Conservation (phyloP, 2,888 invertebrate species). For the Incurvaria masculella region DNA sequence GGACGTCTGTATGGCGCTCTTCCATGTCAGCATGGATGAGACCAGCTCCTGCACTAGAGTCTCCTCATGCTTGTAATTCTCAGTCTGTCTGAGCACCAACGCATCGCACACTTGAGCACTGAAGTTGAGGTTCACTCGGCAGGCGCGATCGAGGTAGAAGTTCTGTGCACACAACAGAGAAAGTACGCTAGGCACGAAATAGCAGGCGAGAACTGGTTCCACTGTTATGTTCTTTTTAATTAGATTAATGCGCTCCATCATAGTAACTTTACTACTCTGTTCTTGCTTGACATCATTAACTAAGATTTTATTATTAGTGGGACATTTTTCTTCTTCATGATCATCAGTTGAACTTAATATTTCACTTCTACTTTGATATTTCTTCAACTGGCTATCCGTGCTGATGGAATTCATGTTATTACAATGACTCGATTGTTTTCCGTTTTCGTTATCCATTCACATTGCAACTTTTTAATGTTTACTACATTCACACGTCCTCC, state of each 20-base stretch:
- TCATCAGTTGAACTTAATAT: no score
- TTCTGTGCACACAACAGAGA: neutral
- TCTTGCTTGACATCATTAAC: no score
- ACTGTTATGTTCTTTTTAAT: constrained; percentile 26
- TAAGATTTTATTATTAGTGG: no score
- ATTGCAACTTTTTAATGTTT: no score
- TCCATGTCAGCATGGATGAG: constrained; percentile 26
- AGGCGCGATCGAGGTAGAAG: neutral
- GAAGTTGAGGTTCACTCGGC: neutral
- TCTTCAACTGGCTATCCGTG: no score
- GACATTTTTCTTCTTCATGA: no score
- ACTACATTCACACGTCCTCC: no score
- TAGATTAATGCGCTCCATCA: neutral
- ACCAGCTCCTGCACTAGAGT: constrained; percentile 39
- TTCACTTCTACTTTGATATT: no score
- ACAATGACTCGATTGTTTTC: no score
- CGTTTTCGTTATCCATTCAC: no score
- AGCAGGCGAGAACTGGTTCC: neutral
- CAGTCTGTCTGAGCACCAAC: constrained; percentile 54
- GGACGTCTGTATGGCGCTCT: constrained; percentile 30
- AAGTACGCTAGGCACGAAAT: neutral
- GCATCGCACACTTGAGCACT: neutral
- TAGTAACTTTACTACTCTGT: no score
- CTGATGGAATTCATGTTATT: no score
- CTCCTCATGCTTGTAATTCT: constrained; percentile 53